phyloP scores from a whole-genome alignment of 2,888 invertebrate genomes.

The Petrolisthes manimaculis region DNA sequence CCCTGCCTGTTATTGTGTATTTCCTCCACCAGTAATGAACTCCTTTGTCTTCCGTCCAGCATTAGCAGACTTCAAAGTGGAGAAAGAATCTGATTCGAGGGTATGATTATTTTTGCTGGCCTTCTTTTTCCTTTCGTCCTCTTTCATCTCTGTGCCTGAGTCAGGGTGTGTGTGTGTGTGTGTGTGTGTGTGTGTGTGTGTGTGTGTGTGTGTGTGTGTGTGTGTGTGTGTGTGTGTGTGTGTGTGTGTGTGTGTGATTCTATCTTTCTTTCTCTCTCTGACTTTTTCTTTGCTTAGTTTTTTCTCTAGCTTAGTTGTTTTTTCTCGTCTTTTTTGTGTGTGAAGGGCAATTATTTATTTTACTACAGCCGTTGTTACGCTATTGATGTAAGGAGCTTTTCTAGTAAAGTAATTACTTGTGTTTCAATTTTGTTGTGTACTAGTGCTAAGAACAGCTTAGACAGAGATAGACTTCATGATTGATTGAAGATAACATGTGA shows the following conservation, averaged over 20 bases:
- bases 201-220: conserved; percentile 41
- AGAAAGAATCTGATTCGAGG: conserved; percentile 18
- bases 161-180: conserved; percentile 35
- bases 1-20: neutral
- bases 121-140: neutral
- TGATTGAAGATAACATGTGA: too few relatives aligned
- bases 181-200: conserved; percentile 42
- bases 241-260: neutral
- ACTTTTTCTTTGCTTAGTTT: neutral
- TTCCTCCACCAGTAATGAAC: neutral
- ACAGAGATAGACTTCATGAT: too few relatives aligned
- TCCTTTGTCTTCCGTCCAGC: neutral
- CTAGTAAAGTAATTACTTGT: too few relatives aligned
- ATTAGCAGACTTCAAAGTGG: neutral
- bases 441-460: too few relatives aligned
- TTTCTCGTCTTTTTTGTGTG: neutral
- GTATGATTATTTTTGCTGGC: conserved; percentile 4
- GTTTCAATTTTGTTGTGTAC: too few relatives aligned
- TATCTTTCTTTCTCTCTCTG: neutral
- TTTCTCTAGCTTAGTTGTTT: neutral
- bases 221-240: too few relatives aligned
- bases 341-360: too few relatives aligned
- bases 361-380: too few relatives aligned
- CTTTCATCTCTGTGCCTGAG: conserved; percentile 16
- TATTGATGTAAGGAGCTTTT: too few relatives aligned